Base-by-base conservation (phyloP, 1,140 invertebrate species). In the Brachionus koreanus region DNA sequence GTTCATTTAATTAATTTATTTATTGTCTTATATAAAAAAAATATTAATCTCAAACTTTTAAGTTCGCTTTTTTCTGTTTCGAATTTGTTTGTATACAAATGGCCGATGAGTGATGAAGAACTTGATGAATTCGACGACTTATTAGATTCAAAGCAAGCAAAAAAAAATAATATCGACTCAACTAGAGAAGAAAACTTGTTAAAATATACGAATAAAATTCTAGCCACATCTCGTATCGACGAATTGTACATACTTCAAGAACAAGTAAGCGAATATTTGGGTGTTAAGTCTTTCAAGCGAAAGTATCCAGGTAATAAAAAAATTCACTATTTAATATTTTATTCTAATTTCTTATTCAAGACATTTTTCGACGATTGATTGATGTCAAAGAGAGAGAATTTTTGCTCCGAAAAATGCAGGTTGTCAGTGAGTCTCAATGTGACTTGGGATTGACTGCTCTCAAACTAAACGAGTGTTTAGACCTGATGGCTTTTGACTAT, bases 401-500 rank as follows among this genome's bases (percentile, higher is more conserved):
- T 89, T 91, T 97, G 1, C 65, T 69, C 0, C 65, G 65, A 13
- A 91, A 93, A 84, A 93, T 94, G 82, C 92, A 92, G 52, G 89
- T 96, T 65, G 95, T 96, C 1, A 93, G 93, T 25, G 95, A 97
- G 88, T 92, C 93, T 23, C 93, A 97, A 88, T 96, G 94, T 89
- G 94, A 97, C 89, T 90, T 96, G 86, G 93, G 95, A 85, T 90
- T 98, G 82, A 97, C 95, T 13, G 95, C 95, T 4, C 91, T 98
- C 5, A 92, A 92, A 84, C 94, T 93, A 84, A 93, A 93, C 35
- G 95, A 98, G 87, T 94, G 98, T 25, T 88, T 96, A 83, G 96
- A 98, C 85, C 92, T 98, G 39, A 96, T 98, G 94, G 93, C 93
- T 83, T 92, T 93, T 69, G 96, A 98, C 88, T 98, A 96, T 89